Base-by-base conservation (phyloP, 2,113 vertebrate species). In the Pycnonotus jocosus region DNA sequence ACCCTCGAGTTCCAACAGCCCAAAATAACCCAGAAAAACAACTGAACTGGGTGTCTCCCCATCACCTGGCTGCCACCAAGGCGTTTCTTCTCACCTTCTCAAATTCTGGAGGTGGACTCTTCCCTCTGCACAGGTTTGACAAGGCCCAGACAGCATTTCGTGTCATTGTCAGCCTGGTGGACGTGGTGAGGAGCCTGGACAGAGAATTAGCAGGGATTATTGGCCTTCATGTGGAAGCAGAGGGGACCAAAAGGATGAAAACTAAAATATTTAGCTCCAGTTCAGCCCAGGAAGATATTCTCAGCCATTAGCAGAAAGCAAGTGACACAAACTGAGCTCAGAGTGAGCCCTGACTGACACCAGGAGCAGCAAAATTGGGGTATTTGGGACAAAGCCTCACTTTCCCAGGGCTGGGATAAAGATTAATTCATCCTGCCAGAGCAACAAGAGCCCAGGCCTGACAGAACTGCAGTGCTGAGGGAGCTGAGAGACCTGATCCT, bases 81-180 rank as follows among this genome's bases (percentile, higher is more conserved):
- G 76, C 20, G 23, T 48, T 81, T 10, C 15, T 56, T 23, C 97
- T 97, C 57, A 99, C 99, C 99, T 99, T 99, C 62, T 99, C 99
- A 90, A 99, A 99, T 16, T 99, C 98, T 28, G 99, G 99, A 20
- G 99, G 99, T 12, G 99, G 99, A 86, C 98, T 99, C 97, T 99
- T 99, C 68, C 99, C 99, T 98, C 99, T 98, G 97, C 99, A 99
- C 92, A 99, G 98, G 97, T 99, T 99, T 66, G 99, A 99, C 97
- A 99, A 97, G 71, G 99, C 99, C 99, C 99, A 99, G 37, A 99
- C 99, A 16, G 99, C 99, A 64, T 99, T 99, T 72, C 99, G 98
- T n/a, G 99, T 99, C 99, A 99, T 99, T 14, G 99, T 99, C 95
- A 99, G 93, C 96, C 99, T 98, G 88, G 98, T 99, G 86, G 99